Conservation (phyloP, 2,888 invertebrate species). For the Sesamia inferens region DNA sequence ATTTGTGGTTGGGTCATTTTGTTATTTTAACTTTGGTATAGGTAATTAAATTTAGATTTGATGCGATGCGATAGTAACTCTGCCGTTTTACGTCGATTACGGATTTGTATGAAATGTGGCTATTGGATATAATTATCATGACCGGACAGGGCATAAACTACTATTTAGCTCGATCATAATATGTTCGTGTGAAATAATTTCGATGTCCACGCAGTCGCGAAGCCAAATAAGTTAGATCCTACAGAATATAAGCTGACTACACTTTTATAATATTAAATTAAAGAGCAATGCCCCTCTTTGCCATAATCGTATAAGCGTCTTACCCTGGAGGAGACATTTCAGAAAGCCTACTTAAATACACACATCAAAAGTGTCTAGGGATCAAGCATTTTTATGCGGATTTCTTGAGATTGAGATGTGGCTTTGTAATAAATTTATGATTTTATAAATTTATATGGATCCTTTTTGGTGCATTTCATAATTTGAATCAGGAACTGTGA, state of each 20-base stretch:
- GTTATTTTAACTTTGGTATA: not conserved
- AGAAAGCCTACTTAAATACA: conserved; percentile 15
- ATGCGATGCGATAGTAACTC: not conserved
- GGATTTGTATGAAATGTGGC: not conserved
- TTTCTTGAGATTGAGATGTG: too few species aligned
- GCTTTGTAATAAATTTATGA: too few species aligned
- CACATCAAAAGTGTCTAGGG: too few species aligned
- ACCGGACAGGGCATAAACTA: not conserved
- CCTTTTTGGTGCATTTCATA: too few species aligned
- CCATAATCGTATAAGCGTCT: not conserved
- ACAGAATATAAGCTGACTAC: not conserved
- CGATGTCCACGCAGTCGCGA: not conserved
- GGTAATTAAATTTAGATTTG: not conserved
- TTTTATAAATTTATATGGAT: too few species aligned
- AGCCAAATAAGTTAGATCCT: not conserved
- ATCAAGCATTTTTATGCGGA: too few species aligned
- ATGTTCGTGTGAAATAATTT: not conserved
- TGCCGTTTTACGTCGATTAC: not conserved
- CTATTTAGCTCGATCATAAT: not conserved
- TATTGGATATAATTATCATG: not conserved
- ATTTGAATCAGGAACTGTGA: too few species aligned
- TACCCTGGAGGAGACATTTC: conserved; percentile 3
- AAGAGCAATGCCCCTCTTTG: not conserved
- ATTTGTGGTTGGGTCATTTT: conserved; percentile 37
- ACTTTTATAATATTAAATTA: not conserved